A percentile compares a stretch with the other conserved stretches of the same genome.
Conservation (phyloP, 1,140 invertebrate genomes). For the Phenacoccus solenopsis region DNA sequence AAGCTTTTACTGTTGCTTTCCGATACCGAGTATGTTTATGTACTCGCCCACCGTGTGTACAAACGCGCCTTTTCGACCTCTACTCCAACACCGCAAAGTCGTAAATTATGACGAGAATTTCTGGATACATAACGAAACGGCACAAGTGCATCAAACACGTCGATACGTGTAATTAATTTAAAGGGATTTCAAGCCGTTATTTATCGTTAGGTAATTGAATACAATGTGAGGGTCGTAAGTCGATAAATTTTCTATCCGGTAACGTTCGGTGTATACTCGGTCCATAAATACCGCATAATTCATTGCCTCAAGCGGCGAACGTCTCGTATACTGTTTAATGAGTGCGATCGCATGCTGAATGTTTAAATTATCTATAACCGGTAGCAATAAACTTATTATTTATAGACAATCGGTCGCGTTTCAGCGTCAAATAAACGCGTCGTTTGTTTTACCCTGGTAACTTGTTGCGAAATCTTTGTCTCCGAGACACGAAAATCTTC, state of each 20-base stretch:
- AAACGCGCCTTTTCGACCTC: background rate
- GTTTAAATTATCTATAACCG: slow-evolving; percentile 2
- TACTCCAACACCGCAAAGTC: background rate
- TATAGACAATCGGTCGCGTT: background rate
- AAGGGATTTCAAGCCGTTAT: background rate
- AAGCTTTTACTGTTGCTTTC: no score
- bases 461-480: no score
- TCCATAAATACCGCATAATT: slow-evolving; percentile 2
- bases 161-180: slow-evolving; percentile 3
- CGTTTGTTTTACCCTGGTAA: background rate
- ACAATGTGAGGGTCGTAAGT: slow-evolving; percentile 1
- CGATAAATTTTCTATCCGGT: background rate
- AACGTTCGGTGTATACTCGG: background rate
- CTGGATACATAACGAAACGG: background rate
- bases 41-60: no score
- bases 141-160: slow-evolving; percentile 1
- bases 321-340: background rate
- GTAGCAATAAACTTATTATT: background rate
- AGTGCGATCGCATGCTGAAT: slow-evolving; percentile 1
- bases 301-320: background rate
- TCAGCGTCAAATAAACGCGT: background rate
- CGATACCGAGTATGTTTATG: background rate
- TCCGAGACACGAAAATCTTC: no score
- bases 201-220: background rate
- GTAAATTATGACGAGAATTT: background rate